phyloP scores from a whole-genome alignment of 2,888 invertebrate species.

The Eurytoma adleriae region DNA sequence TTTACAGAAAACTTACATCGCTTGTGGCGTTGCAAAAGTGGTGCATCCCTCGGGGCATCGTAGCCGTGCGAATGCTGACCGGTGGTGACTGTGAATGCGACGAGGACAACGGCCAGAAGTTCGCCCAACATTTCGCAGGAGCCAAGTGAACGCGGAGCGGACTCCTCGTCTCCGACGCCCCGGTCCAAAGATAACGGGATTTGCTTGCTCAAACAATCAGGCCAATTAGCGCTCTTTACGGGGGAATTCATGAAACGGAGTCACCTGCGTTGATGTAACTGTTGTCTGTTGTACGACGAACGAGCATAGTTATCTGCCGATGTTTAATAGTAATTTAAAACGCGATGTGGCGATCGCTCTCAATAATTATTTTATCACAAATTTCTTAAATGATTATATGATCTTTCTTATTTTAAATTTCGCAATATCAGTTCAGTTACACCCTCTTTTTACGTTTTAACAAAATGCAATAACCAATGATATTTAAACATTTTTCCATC shows the following conservation, averaged over 20 bases:
- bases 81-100: slow-evolving; percentile 59
- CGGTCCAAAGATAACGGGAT: slow-evolving; percentile 64
- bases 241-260: slow-evolving; percentile 44
- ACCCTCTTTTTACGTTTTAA: too few relatives aligned
- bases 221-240: slow-evolving; percentile 66
- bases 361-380: too few relatives aligned
- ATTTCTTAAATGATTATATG: too few relatives aligned
- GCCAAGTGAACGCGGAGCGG: slow-evolving; percentile 37
- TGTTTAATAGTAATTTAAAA: too few relatives aligned
- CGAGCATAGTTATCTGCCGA: slow-evolving; percentile 20
- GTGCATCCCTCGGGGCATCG: slow-evolving; percentile 62
- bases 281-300: slow-evolving; percentile 53
- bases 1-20: slow-evolving; percentile 66
- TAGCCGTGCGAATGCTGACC: slow-evolving; percentile 61
- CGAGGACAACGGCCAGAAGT: slow-evolving; percentile 59
- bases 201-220: slow-evolving; percentile 63
- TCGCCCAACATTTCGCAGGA: slow-evolving; percentile 65
- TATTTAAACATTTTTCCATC: too few relatives aligned
- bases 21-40: slow-evolving; percentile 60
- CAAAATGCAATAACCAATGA: too few relatives aligned
- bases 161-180: slow-evolving; percentile 9
- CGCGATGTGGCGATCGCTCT: too few relatives aligned
- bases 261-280: slow-evolving; percentile 56
- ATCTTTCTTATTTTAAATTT: too few relatives aligned
- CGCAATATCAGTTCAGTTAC: too few relatives aligned